Evolutionary conservation across 2,113 vertebrate genomes (phyloP), one percentile per base, ranked within the genome.

Genomic region (Cricetomys ansorgei): DNA sequence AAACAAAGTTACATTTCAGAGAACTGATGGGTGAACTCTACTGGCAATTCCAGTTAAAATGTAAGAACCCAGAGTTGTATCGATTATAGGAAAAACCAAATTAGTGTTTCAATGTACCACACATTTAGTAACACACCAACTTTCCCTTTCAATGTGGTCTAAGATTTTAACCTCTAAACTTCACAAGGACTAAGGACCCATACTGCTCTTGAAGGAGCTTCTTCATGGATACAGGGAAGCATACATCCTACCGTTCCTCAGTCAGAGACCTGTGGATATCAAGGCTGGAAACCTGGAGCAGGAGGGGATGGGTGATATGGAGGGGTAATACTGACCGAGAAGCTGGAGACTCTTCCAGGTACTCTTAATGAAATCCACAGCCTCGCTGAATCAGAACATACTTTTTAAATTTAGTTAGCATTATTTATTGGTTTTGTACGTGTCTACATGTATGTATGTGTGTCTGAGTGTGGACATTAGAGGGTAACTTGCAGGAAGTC

Each of bases 1-100:
- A 91, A 92, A 83, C 79, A 86, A 91, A 76, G 48, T 94, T 88
- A 77, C 0, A 7, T 67, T 77, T 95, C 27, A 96, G 72, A 93
- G 70, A 75, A 31, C 7, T 80, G 37, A 93, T 62, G 37, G 94
- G 72, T 4, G 21, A 95, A 85, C 1, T 81, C 81, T 16, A 80
- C 16, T n/a, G 11, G 43, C 48, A 7, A 64, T 91, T 81, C n/a
- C 31, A 91, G 50, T 65, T 77, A 86, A 95, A 90, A 85, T 87
- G 7, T 48, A 86, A 21, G 84, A 87, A 75, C 5, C 48, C 64
- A n/a, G 57, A 80, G 31, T 89, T 73, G 34, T 16, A 69, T 2
- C 21, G 76, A 50, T 80, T 92, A 93, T n/a, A 34, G 55, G 48
- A 93, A 97, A 92, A 73, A 53, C 91, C 37, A 92, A 67, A 80